Percentiles rank a stretch among this genome's conserved stretches.
Conservation (phyloP, 1,140 invertebrate genomes). For the Mamestra configurata region DNA sequence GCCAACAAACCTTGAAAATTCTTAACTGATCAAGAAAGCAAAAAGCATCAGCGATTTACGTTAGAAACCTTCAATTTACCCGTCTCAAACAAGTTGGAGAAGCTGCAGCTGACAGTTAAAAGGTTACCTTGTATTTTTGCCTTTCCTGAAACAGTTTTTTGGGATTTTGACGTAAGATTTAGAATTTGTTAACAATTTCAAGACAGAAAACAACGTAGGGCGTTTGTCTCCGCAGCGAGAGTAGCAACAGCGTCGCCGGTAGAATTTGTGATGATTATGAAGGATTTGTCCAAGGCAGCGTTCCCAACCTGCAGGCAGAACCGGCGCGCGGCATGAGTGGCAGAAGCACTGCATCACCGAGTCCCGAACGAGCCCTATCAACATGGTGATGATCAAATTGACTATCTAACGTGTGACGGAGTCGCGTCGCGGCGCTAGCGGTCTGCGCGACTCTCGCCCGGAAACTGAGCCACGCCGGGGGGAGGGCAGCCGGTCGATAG, state of each 20-base stretch:
- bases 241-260: slow-evolving; percentile 66
- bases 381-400: slow-evolving; percentile 89
- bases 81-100: slow-evolving; percentile 11
- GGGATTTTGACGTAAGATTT: slow-evolving; percentile 19
- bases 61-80: slow-evolving; percentile 1
- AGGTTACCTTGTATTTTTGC: slow-evolving; percentile 35
- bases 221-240: slow-evolving; percentile 66
- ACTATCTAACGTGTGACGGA: slow-evolving; percentile 84
- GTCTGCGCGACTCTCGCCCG: slow-evolving; percentile 85
- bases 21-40: background rate
- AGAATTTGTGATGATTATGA: slow-evolving; percentile 28
- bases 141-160: background rate
- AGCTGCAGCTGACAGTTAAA: background rate
- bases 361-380: slow-evolving; percentile 95
- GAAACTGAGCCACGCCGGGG: slow-evolving; percentile 83
- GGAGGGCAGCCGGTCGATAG: slow-evolving; percentile 82
- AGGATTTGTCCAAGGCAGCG: slow-evolving; percentile 17
- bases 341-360: slow-evolving; percentile 96
- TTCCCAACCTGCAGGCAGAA: slow-evolving; percentile 91
- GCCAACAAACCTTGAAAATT: background rate
- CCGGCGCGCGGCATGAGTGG: slow-evolving; percentile 94
- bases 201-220: slow-evolving; percentile 57
- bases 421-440: slow-evolving; percentile 83
- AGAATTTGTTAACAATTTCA: slow-evolving; percentile 39
- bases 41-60: background rate